Base-by-base conservation (phyloP, 35 echinoderm and acorn worm species). In the Apostichopus japonicus region DNA sequence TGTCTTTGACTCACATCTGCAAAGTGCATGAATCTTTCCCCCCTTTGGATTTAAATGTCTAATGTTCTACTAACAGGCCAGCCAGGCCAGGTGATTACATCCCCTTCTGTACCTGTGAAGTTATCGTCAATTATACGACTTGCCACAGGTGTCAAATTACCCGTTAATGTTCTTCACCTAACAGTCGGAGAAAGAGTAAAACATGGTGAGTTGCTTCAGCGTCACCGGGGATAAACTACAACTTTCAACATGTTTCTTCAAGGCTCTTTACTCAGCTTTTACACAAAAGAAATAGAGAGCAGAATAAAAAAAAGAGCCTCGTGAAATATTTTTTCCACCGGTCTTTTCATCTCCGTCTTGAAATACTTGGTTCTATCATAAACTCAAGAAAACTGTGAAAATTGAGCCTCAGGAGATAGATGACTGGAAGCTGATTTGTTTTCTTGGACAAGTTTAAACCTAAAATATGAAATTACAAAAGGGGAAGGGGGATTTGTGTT, bases 381-480 rank as follows among this genome's bases (percentile, higher is more conserved):
- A 67, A 67, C 63, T 67, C 11, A 67, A 67, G 19, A 67, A 67
- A 11, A 11, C 63, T 67, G 63, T 67, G 63, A 67, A 67, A 67
- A 19, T 44, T 19, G 19, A 67, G 19, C 63, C 63, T 67, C 63
- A 15, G 19, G 63, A 19, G 63, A 67, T 67, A 67, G 19, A 67
- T 67, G 63, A 15, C 63, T 67, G 11, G 63, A 67, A 19, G 63
- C 11, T 11, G 11, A 19, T 67, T 67, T 67, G 11, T 67, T 17
- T 67, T 67, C 63, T 19, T 67, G 63, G 19, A 67, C 63, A 67
- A 15, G 11, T 67, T 67, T 67, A 15, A 15, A 67, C 63, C 63
- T 67, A 8, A 67, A 67, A 83, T 55, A 83, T 83, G 24, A 56
- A 56, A 83, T 83, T 83, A 83, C 54, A 24, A 83, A 54, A 44